Evolutionary conservation across 2,797 vertebrate genomes (phyloP).

Genomic region (Centroberyx gerrardi): DNA sequence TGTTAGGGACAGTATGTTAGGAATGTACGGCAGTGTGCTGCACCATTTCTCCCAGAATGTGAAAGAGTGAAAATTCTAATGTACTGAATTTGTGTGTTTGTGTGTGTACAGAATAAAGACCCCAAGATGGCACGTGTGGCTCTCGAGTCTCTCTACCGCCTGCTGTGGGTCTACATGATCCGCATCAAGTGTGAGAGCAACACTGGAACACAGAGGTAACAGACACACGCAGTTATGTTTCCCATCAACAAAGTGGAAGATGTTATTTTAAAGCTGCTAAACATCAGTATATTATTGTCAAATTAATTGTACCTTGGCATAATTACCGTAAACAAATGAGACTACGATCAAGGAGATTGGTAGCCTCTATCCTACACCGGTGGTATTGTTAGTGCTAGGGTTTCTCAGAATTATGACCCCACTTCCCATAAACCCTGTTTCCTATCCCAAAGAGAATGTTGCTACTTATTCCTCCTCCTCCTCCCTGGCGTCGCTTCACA

Average conservation of each 20-base stretch:
- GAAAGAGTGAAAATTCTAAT: not conserved
- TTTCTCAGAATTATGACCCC: too few relatives aligned
- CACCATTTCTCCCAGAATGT: not conserved
- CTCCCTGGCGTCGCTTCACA: too few relatives aligned
- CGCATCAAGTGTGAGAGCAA: constrained; percentile 99
- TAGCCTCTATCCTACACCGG: too few relatives aligned
- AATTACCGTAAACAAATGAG: not conserved
- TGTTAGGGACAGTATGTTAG: constrained; percentile 20
- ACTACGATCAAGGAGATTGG: too few relatives aligned
- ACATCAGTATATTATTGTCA: not conserved
- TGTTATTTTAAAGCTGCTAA: not conserved
- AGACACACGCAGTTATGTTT: not conserved
- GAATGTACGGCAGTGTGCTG: not conserved
- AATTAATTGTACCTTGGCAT: too few relatives aligned
- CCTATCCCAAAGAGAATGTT: too few relatives aligned
- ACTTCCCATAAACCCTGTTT: too few relatives aligned
- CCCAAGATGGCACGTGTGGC: constrained; percentile 99
- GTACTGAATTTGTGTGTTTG: not conserved
- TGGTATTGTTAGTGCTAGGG: too few relatives aligned
- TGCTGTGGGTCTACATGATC: constrained; percentile 99
- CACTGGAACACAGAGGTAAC: constrained; percentile 97
- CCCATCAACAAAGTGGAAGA: not conserved
- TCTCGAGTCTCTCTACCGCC: constrained; percentile 96
- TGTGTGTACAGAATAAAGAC: constrained; percentile 92
- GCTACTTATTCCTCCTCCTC: too few relatives aligned